Evolutionary conservation across 2,113 vertebrate genomes (phyloP).

Genomic region (Apeltes quadracus): DNA sequence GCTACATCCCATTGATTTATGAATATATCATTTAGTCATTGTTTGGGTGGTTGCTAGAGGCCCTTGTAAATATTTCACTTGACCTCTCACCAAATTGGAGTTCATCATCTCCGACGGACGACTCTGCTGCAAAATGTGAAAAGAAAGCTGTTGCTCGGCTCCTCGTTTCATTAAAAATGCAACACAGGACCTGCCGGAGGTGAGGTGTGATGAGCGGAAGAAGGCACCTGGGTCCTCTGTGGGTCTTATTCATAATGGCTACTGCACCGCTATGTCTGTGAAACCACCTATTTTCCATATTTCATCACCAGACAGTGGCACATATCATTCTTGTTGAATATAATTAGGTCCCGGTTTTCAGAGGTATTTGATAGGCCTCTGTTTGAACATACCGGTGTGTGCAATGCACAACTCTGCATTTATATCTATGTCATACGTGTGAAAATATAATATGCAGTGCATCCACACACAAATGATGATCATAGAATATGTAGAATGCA

Average conservation of each 20-base stretch:
- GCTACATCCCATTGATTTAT: conserved; percentile 58
- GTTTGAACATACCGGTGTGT: background rate
- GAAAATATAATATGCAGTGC: conserved; percentile 5
- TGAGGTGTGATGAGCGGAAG: conserved; percentile 51
- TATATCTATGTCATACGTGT: conserved; percentile 3
- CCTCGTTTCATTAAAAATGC: conserved; percentile 65
- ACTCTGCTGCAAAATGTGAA: conserved; percentile 46
- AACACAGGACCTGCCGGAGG: conserved; percentile 46
- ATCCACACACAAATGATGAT: conserved; percentile 17
- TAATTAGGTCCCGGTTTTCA: conserved; percentile 27
- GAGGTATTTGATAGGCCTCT: background rate
- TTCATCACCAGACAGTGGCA: conserved; percentile 10
- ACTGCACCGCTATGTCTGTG: conserved; percentile 17
- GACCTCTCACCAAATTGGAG: conserved; percentile 69
- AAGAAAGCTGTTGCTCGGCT: conserved; percentile 54
- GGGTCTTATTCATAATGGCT: conserved; percentile 24
- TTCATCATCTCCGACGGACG: conserved; percentile 68
- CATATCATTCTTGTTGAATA: conserved; percentile 23
- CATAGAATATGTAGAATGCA: conserved; percentile 19
- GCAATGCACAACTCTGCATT: conserved; percentile 3
- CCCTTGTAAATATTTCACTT: conserved; percentile 76
- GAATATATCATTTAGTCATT: conserved; percentile 69
- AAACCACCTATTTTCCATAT: conserved; percentile 23
- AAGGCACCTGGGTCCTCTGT: conserved; percentile 42
- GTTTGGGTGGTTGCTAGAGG: conserved; percentile 61